phyloP scores from a whole-genome alignment of 1,140 invertebrate genomes.

The Temnothorax longispinosus region DNA sequence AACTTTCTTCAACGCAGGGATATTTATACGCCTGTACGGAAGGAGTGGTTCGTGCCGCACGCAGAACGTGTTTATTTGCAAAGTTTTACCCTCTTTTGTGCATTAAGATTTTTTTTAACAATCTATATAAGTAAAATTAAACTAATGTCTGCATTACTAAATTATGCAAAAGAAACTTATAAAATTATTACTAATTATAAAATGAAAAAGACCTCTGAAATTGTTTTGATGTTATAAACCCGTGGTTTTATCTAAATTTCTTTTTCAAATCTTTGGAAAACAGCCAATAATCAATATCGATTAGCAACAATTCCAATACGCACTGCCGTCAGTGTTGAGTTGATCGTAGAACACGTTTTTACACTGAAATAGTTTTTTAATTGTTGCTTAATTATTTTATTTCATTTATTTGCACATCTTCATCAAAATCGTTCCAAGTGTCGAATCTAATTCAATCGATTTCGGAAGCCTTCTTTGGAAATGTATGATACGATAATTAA shows the following conservation, averaged over 20 bases:
- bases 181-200: background rate
- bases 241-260: background rate
- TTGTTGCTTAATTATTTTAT: background rate
- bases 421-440: background rate
- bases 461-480: background rate
- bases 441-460: background rate
- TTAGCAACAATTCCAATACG: background rate
- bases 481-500: constrained; percentile 32
- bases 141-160: background rate
- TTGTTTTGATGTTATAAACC: background rate
- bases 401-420: background rate
- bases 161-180: background rate
- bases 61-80: constrained; percentile 30
- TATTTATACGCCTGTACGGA: constrained; percentile 44
- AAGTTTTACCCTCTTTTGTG: constrained; percentile 3
- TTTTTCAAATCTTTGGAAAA: background rate
- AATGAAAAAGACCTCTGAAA: background rate
- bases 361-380: background rate
- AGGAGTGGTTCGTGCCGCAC: constrained; percentile 10
- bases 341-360: background rate
- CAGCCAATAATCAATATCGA: background rate
- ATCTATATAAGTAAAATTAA: background rate
- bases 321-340: background rate
- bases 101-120: constrained; percentile 12
- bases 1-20: constrained; percentile 33